Base-by-base conservation (phyloP, 2,113 vertebrate species). In the Procavia capensis region DNA sequence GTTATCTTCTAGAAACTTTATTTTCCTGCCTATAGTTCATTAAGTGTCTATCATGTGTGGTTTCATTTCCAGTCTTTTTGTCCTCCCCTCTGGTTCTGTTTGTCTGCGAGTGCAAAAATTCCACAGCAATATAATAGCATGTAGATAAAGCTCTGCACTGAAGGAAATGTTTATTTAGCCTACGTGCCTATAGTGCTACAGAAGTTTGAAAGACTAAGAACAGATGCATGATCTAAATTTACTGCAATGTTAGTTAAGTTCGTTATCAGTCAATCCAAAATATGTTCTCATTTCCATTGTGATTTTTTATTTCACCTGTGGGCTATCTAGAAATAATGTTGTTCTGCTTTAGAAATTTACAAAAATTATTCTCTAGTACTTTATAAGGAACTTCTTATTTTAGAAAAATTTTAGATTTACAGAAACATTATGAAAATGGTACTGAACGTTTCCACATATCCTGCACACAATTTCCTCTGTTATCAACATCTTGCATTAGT, bases 291-390 rank as follows among this genome's bases (percentile, higher is more conserved):
- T 75, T 95, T 93, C 9, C 20, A 79, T 2, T 81, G 45, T 91
- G 25, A 64, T 84, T 78, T 54, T 47, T 82, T 39, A 66, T 74
- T 82, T 75, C 47, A 76, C 75, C 9, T 24, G 64, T 39, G 19
- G 87, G 59, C 66, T 78, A 47, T 47, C 29, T 74, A 74, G 41
- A 34, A 63, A n/a, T n/a, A 8, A 74, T 24, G 2, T 31, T 85
- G 36, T 72, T 95, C 81, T 57, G 36, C 83, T 95, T 94, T 83
- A 25, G 86, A 90, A 64, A 39, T 78, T 95, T 54, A 45, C 29
- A 70, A 9, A 1, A 72, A n/a, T 82, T 64, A 50, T 50, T 80
- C 83, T 72, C 88, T 83, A 68, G 29, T 2, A 50, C 27, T 85
- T 91, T 86, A n/a, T 72, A 0, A 79, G 70, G 88, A 47, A 66